Percentiles rank a stretch among this genome's conserved stretches.
Conservation (phyloP, 2,797 vertebrate genomes). For the Amphiprion clarkii region DNA sequence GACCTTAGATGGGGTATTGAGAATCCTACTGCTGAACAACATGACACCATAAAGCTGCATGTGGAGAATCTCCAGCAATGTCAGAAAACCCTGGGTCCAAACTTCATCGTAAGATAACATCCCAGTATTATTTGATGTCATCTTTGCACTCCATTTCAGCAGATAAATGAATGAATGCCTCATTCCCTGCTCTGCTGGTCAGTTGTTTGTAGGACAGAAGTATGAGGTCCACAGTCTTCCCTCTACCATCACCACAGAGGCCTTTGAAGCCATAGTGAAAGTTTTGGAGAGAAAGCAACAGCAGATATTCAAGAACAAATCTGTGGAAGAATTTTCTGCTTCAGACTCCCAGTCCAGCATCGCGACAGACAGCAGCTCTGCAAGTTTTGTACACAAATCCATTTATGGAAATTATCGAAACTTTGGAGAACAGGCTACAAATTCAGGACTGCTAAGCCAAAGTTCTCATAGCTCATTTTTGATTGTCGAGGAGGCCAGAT, state of each 20-base stretch:
- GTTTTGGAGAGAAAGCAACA: conserved; percentile 58
- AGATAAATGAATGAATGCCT: not conserved
- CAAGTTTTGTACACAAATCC: conserved; percentile 33
- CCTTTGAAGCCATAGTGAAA: conserved; percentile 70
- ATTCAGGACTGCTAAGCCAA: conserved; percentile 27
- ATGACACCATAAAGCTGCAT: conserved; percentile 58
- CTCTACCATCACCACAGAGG: conserved; percentile 64
- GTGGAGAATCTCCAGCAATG: conserved; percentile 73
- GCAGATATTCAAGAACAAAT: conserved; percentile 48
- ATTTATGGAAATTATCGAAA: conserved; percentile 7
- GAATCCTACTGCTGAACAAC: conserved; percentile 65
- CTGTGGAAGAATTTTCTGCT: conserved; percentile 35
- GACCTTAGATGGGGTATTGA: conserved; percentile 74
- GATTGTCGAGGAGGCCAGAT: conserved; percentile 44
- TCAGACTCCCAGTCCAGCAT: conserved; percentile 41
- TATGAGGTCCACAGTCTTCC: conserved; percentile 71
- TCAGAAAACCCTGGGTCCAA: conserved; percentile 64
- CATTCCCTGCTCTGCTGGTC: conserved; percentile 19
- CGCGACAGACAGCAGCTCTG: conserved; percentile 12
- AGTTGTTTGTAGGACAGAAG: conserved; percentile 79
- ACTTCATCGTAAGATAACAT: conserved; percentile 70
- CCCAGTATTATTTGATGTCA: too few species aligned
- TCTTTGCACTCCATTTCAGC: not conserved
- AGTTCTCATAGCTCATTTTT: conserved; percentile 33
- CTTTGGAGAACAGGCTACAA: conserved; percentile 28